Base-by-base conservation (phyloP, 2,113 vertebrate genomes). In the Entelurus aequoreus region DNA sequence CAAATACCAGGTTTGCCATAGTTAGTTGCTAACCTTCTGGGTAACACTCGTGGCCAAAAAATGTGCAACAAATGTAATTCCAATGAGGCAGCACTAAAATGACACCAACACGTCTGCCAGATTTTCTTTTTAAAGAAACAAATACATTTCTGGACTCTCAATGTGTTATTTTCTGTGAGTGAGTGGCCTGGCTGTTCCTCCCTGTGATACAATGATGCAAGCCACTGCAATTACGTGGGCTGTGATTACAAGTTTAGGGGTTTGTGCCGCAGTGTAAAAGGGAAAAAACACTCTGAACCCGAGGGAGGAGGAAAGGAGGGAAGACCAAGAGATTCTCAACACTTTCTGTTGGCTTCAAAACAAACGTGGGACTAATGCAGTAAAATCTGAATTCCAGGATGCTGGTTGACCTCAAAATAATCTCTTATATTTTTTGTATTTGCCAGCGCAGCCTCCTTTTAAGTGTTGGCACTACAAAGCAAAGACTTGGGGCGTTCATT, bases 231-330 rank as follows among this genome's bases (percentile, higher is more conserved):
- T 78, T 78, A 78, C 65, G 54, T 47, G 48, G 64, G 14, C 65
- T 61, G 63, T 79, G 68, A 75, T 75, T 72, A 77, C 35, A 63
- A 48, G 65, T 61, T 69, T 46, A 46, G 51, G 69, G 62, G 66
- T 79, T 69, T 51, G 52, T 48, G 44, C 16, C 53, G n/a, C 44
- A 5, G 68, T 74, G 80, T 54, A 16, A 42, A 8, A 8, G 38
- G 38, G 63, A 63, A 51, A 54, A 38, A 40, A 44, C 47, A 48
- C 54, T 48, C 14, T 13, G 44, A 42, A 11, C 37, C 15, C 16
- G n/a, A 55, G 14, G 28, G 28, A 55, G 35, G 14, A 10, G 35
- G 7, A 36, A 40, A 40, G 15, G 55, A 42, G 38, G 19, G 42
- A 46, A 46, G 42, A 3, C 40, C 3, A 7, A 5, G 14, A 6